phyloP scores from a whole-genome alignment of 2,888 invertebrate species.

The Diplolepis rosae region DNA sequence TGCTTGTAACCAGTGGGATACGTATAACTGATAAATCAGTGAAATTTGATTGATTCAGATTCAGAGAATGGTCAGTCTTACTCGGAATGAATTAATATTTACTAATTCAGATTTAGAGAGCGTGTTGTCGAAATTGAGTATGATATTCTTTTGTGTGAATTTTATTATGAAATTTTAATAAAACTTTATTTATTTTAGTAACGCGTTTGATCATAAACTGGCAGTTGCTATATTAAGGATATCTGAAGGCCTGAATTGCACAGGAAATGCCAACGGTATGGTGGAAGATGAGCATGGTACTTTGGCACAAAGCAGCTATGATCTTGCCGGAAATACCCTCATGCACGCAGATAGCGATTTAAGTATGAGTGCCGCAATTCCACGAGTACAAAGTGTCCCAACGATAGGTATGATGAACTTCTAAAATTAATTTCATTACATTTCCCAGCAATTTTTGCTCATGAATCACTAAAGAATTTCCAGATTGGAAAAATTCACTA shows the following conservation, averaged over 20 bases:
- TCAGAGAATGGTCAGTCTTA: no score
- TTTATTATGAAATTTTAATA: not conserved
- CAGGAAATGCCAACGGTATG: constrained; percentile 68
- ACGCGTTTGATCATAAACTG: constrained; percentile 93
- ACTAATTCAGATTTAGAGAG: no score
- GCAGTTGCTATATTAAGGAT: constrained; percentile 93
- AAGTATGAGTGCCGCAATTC: constrained; percentile 68
- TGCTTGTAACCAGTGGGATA: no score
- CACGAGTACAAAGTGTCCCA: constrained; percentile 70
- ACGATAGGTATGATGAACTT: constrained; percentile 59
- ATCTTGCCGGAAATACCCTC: constrained; percentile 67
- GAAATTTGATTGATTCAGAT: no score
- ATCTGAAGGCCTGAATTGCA: constrained; percentile 89
- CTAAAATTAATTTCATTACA: no score
- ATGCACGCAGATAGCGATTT: constrained; percentile 73
- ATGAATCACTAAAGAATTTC: no score
- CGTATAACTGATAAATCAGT: no score
- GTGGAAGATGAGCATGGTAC: constrained; percentile 64
- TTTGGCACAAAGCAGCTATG: constrained; percentile 69
- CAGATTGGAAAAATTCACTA: no score
- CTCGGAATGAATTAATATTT: no score
- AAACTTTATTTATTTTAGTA: constrained; percentile 75
- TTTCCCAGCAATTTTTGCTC: no score
- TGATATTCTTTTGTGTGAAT: no score
- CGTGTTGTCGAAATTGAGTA: no score